These are phyloP conservation scores for Marronus borbonicus DNA, from an alignment of 2,888 invertebrate genomes.

Conservation along the genomic window DNA sequence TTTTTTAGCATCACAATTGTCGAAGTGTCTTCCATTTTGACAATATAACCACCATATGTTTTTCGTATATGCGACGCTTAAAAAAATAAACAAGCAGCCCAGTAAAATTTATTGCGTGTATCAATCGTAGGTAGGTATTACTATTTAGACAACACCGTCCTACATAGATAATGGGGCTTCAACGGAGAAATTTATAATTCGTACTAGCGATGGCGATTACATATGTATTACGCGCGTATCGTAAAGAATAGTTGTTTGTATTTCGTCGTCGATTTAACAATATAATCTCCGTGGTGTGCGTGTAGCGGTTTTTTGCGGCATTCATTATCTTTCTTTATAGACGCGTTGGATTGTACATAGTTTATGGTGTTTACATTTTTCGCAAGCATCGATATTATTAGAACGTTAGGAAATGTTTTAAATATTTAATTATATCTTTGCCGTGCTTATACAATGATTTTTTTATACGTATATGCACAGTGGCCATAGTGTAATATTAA, in stretches of 20 bases:
- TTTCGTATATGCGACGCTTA: too few species aligned
- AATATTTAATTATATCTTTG: background rate
- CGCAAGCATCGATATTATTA: slow-evolving; percentile 17
- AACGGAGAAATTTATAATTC: background rate
- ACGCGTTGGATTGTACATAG: background rate
- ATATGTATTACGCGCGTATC: background rate
- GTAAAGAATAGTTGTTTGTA: background rate
- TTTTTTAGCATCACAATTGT: too few species aligned
- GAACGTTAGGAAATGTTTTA: background rate
- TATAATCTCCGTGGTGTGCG: background rate
- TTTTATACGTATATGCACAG: too few species aligned
- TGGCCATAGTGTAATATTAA: too few species aligned
- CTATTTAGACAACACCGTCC: slow-evolving; percentile 4
- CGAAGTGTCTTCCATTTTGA: too few species aligned
- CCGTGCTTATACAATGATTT: background rate
- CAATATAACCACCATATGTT: too few species aligned
- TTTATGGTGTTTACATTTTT: background rate
- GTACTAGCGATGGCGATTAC: too few species aligned
- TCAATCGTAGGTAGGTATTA: background rate
- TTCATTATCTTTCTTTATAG: slow-evolving; percentile 9
- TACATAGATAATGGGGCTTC: slow-evolving; percentile 10
- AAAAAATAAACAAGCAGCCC: background rate
- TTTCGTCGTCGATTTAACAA: slow-evolving; percentile 2
- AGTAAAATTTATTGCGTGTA: background rate
- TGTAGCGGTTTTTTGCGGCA: background rate